A percentile compares a stretch with the other conserved stretches of the same genome.
phyloP scores from a whole-genome alignment of 2,797 vertebrate species.

The Oceanodroma leucorhoa region DNA sequence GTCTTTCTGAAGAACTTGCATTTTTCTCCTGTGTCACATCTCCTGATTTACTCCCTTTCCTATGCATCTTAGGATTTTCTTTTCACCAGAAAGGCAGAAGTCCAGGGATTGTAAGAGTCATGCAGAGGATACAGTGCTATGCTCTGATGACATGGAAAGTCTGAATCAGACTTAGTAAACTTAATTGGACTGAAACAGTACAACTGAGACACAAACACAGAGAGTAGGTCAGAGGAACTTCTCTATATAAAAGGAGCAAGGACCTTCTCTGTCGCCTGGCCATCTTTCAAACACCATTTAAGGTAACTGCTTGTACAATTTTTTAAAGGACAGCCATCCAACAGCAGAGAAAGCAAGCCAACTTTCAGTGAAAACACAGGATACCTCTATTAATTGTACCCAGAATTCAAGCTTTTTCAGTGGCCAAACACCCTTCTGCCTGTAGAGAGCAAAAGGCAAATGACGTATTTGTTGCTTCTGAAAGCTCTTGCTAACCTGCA shows the following conservation, averaged over 20 bases:
- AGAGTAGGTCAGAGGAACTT: background rate
- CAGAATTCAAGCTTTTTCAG: background rate
- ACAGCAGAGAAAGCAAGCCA: conserved; percentile 50
- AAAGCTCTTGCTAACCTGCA: conserved; percentile 87
- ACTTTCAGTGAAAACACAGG: conserved; percentile 6
- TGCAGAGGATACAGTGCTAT: background rate
- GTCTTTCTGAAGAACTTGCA: background rate
- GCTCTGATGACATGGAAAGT: background rate
- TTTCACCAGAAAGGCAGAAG: background rate
- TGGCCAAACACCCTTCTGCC: background rate
- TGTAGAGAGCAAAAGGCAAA: background rate
- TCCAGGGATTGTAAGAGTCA: background rate
- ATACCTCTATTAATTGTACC: background rate
- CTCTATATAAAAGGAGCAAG: background rate
- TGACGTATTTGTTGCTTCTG: background rate
- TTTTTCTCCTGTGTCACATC: background rate
- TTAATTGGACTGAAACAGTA: background rate
- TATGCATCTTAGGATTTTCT: background rate
- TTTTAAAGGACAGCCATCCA: conserved; percentile 31
- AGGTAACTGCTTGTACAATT: conserved; percentile 32
- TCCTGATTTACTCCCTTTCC: background rate
- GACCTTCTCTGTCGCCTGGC: background rate
- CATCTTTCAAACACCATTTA: conserved; percentile 57
- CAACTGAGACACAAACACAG: background rate
- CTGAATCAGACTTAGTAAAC: background rate